Evolutionary conservation across 53 echinoderm and acorn worm genomes (phyloP).

Genomic region (Holothuria leucospilota): DNA sequence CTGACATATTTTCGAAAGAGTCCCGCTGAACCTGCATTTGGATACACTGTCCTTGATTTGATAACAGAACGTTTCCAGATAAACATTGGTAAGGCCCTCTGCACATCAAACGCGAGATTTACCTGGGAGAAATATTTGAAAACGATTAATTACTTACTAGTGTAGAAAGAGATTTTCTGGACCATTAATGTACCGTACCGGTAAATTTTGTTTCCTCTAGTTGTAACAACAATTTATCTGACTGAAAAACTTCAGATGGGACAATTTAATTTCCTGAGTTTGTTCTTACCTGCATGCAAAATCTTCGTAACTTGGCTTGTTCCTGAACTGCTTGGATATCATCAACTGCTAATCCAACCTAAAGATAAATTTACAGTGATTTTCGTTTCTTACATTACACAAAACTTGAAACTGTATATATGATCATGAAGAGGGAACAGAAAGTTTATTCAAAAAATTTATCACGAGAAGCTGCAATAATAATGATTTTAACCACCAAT

Average conservation of each 20-base stretch:
- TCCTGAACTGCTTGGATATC: slow-evolving; percentile 99
- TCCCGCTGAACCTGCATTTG: slow-evolving; percentile 51
- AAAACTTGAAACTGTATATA: too few relatives aligned
- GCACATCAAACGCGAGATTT: slow-evolving; percentile 84
- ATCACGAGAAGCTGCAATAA: too few relatives aligned
- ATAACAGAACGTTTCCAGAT: slow-evolving; percentile 76
- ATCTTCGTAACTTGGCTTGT: slow-evolving; percentile 88
- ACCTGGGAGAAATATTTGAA: slow-evolving; percentile 50
- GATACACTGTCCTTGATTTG: slow-evolving; percentile 71
- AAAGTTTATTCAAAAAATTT: too few relatives aligned
- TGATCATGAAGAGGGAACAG: too few relatives aligned
- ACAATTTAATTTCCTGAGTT: not conserved
- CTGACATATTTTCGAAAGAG: slow-evolving; percentile 36
- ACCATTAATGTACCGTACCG: too few relatives aligned
- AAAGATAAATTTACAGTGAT: not conserved
- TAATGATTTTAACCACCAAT: too few relatives aligned
- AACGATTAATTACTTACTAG: not conserved
- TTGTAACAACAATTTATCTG: too few relatives aligned
- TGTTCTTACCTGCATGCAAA: slow-evolving; percentile 89
- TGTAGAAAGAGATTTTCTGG: not conserved
- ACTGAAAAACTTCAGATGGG: too few relatives aligned
- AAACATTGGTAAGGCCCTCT: slow-evolving; percentile 82
- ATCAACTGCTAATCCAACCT: slow-evolving; percentile 99
- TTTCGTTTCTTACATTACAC: too few relatives aligned
- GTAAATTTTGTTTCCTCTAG: too few relatives aligned